Conservation (phyloP, 2,797 vertebrate genomes). For the Rhodeus uyekii region DNA sequence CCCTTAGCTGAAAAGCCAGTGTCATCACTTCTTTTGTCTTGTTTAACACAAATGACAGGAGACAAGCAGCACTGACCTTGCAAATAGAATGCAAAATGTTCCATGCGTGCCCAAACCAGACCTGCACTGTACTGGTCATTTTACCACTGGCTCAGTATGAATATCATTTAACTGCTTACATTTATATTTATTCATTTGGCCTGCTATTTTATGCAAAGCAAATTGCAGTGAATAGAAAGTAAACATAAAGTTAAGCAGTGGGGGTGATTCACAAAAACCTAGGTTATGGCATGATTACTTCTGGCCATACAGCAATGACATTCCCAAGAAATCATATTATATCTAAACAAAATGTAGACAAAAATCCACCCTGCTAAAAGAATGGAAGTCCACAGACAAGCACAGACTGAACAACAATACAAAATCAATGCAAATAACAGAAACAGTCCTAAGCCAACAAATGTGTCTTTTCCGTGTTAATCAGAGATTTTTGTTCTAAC, state of each 20-base stretch:
- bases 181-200: conserved; percentile 2
- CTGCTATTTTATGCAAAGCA: neutral
- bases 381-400: too few species aligned
- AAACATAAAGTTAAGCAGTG: neutral
- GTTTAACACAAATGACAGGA: conserved; percentile 49
- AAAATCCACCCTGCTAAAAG: too few species aligned
- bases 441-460: too few species aligned
- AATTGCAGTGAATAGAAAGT: neutral
- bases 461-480: too few species aligned
- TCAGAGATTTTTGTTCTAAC: too few species aligned
- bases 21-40: conserved; percentile 47
- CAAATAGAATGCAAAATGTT: conserved; percentile 37
- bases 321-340: too few species aligned
- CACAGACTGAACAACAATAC: too few species aligned
- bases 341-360: too few species aligned
- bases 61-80: conserved; percentile 45
- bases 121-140: neutral
- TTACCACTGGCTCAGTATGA: neutral
- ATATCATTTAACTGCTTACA: neutral
- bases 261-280: too few species aligned
- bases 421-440: too few species aligned
- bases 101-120: neutral
- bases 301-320: too few species aligned
- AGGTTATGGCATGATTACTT: too few species aligned
- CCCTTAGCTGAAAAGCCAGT: conserved; percentile 41